Evolutionary conservation across 2,113 vertebrate genomes (phyloP).

Genomic region (Ictalurus punctatus): DNA sequence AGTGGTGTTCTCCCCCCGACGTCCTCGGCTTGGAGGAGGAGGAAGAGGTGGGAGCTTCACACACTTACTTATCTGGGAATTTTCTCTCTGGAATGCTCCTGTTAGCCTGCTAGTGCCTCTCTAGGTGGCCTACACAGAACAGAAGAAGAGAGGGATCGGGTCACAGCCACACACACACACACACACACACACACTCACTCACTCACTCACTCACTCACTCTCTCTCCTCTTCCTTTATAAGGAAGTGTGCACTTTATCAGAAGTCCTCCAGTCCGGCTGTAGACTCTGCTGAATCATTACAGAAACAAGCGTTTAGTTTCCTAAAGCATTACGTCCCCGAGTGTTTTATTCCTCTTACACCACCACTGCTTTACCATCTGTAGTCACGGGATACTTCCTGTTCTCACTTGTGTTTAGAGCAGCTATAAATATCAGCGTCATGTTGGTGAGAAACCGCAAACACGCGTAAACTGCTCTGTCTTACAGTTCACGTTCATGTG

Average conservation of each 20-base stretch:
- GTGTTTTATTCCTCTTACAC: neutral
- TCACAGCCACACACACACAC: neutral
- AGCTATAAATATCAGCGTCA: neutral
- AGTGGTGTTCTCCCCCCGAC: slow-evolving; percentile 66
- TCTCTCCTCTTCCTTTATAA: slow-evolving; percentile 56
- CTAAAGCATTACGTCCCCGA: neutral
- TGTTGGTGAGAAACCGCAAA: too few relatives aligned
- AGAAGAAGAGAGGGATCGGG: slow-evolving; percentile 33
- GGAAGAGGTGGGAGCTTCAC: slow-evolving; percentile 62
- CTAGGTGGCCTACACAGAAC: slow-evolving; percentile 50
- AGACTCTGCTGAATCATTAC: neutral
- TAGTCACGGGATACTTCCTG: neutral
- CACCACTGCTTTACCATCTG: neutral
- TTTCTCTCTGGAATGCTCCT: slow-evolving; percentile 71
- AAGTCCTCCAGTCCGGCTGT: neutral
- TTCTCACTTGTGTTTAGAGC: neutral
- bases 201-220: neutral
- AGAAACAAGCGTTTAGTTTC: neutral
- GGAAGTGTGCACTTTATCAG: slow-evolving; percentile 43
- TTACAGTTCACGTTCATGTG: neutral
- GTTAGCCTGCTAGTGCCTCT: slow-evolving; percentile 53
- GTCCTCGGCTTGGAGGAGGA: slow-evolving; percentile 60
- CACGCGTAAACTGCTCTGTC: too few relatives aligned
- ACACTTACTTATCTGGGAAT: slow-evolving; percentile 78
- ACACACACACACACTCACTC: neutral